Conservation (phyloP, 2,888 invertebrate genomes). For the Podabrus alpinus region DNA sequence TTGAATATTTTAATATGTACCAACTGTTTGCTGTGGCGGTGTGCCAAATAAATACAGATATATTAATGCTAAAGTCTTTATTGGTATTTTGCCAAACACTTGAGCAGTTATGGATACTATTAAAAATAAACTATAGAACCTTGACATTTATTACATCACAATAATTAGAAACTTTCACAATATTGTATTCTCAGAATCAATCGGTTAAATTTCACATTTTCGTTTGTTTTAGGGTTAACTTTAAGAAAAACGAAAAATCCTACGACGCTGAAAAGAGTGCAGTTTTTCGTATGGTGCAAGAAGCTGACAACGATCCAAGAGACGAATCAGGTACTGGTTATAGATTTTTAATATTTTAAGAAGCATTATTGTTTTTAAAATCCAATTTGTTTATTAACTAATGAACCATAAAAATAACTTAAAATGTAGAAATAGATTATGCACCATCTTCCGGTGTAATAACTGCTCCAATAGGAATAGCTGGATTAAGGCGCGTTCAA, state of each 20-base stretch:
- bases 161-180: neutral
- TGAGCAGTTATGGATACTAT: constrained; percentile 7
- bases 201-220: neutral
- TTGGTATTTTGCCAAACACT: constrained; percentile 14
- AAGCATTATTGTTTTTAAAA: neutral
- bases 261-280: constrained; percentile 87
- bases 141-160: constrained; percentile 9
- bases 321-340: constrained; percentile 69
- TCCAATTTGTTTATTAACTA: neutral
- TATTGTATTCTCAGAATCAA: neutral
- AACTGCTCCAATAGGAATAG: constrained; percentile 58
- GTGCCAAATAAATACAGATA: constrained; percentile 6
- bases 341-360: neutral
- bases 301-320: constrained; percentile 79
- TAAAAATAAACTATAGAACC: constrained; percentile 1
- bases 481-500: constrained; percentile 72
- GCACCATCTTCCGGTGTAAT: constrained; percentile 53
- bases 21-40: constrained; percentile 2
- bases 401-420: constrained; percentile 1
- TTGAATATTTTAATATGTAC: neutral
- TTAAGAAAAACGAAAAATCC: constrained; percentile 92
- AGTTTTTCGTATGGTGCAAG: constrained; percentile 88
- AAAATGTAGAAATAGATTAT: constrained; percentile 49
- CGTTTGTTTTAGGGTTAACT: constrained; percentile 75
- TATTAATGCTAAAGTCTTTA: neutral